Conservation (phyloP, 2,888 invertebrate species). For the Mechanitis messenoides region DNA sequence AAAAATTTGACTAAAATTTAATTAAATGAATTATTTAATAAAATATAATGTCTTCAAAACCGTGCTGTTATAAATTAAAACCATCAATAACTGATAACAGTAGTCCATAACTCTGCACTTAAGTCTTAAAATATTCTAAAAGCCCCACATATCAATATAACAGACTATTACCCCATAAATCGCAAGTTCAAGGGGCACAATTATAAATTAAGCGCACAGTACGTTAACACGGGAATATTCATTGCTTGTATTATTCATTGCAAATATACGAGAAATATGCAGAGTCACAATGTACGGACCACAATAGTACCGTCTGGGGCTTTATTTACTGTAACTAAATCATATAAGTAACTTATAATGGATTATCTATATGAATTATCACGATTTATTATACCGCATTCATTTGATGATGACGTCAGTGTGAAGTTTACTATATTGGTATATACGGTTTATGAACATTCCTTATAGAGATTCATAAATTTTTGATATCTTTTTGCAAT, state of each 20-base stretch:
- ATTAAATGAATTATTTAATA: too few species aligned
- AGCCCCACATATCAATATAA: constrained; percentile 16
- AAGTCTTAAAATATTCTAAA: constrained; percentile 10
- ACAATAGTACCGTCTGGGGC: constrained; percentile 1
- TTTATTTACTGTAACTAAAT: constrained; percentile 8
- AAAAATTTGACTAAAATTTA: too few species aligned
- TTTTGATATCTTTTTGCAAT: too few species aligned
- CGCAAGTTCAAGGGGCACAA: constrained; percentile 54
- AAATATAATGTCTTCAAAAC: too few species aligned
- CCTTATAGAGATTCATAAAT: too few species aligned
- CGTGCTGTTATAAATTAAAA: too few species aligned
- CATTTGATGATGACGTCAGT: neutral
- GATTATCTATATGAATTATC: constrained; percentile 6
- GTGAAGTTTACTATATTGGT: neutral
- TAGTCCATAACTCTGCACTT: too few species aligned
- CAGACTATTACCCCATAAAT: constrained; percentile 46
- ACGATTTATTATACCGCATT: neutral
- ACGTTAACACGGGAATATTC: constrained; percentile 69
- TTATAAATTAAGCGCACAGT: constrained; percentile 62
- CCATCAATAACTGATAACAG: neutral
- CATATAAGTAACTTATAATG: constrained; percentile 1
- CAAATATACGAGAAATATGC: constrained; percentile 50
- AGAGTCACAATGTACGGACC: constrained; percentile 42
- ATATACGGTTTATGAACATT: neutral
- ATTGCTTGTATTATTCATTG: constrained; percentile 52